A percentile compares a stretch with the other conserved stretches of the same genome.
Conservation (phyloP, 2,113 vertebrate species). For the Eurypyga helias region DNA sequence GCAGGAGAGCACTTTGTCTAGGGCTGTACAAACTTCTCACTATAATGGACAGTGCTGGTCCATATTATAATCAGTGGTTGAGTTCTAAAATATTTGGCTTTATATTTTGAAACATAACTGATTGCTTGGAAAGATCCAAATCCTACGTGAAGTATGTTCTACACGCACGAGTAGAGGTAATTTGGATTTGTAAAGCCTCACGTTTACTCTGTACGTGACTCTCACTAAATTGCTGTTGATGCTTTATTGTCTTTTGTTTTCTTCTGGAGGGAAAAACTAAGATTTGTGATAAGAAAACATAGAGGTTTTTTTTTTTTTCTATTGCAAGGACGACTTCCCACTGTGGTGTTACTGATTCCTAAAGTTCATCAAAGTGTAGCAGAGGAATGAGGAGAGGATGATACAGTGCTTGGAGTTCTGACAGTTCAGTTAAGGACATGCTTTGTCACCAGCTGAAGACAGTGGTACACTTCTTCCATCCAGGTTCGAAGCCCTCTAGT, state of each 20-base stretch:
- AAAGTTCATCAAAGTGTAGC: not conserved
- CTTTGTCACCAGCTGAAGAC: not conserved
- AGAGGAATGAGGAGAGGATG: not conserved
- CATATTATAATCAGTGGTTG: not conserved
- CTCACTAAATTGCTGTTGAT: not conserved
- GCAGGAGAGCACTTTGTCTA: not conserved
- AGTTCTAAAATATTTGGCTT: not conserved
- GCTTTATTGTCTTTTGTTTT: not conserved
- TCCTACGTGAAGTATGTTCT: not conserved
- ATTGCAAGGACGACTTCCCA: not conserved
- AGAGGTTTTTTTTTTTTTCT: not conserved
- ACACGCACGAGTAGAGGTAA: not conserved
- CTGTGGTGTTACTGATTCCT: not conserved
- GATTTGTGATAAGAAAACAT: not conserved
- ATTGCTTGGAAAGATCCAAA: not conserved
- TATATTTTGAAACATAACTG: not conserved
- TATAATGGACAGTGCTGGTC: not conserved
- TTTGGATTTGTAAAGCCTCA: not conserved
- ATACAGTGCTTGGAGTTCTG: not conserved
- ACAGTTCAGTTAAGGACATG: not conserved
- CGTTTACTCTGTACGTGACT: not conserved
- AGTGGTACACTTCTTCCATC: not conserved
- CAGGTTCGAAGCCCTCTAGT: accelerated
- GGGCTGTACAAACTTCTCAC: not conserved
- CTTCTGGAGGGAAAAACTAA: not conserved